Percentiles rank a stretch among this genome's conserved stretches.
These are phyloP conservation scores for Sorex araneus DNA, from an alignment of 2,113 vertebrate genomes.

Conservation along the genomic window DNA sequence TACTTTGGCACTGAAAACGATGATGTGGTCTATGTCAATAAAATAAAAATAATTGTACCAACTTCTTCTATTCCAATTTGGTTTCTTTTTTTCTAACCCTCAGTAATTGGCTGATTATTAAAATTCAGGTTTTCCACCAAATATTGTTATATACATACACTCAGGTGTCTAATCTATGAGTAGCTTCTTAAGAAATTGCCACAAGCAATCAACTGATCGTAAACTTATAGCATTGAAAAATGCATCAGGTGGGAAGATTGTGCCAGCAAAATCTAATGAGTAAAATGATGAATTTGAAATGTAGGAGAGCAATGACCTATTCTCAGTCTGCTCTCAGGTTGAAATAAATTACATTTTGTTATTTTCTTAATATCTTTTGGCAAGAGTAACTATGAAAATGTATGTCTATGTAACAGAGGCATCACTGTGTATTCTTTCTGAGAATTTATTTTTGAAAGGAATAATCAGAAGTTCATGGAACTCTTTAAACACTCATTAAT, in stretches of 20 bases:
- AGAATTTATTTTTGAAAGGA: conserved; percentile 66
- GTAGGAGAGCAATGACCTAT: conserved; percentile 36
- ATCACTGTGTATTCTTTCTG: conserved; percentile 33
- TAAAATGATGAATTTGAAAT: conserved; percentile 63
- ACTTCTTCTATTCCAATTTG: conserved; percentile 5
- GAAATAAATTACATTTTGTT: conserved; percentile 65
- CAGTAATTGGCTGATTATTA: neutral
- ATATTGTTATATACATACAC: conserved; percentile 30
- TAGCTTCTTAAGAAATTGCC: conserved; percentile 70
- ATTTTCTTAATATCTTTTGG: neutral
- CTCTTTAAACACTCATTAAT: conserved; percentile 83
- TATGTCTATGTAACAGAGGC: neutral
- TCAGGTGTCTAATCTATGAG: conserved; percentile 27
- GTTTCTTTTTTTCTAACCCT: conserved; percentile 54
- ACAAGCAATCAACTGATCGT: conserved; percentile 54
- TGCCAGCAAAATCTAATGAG: conserved; percentile 71
- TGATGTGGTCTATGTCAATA: neutral
- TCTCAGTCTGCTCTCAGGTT: conserved; percentile 1
- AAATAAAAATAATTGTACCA: neutral
- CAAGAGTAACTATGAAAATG: conserved; percentile 59
- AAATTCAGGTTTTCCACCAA: neutral
- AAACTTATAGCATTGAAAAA: conserved; percentile 61
- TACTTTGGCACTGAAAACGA: neutral
- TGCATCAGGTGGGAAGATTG: conserved; percentile 11
- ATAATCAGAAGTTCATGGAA: conserved; percentile 79